Evolutionary conservation across 2,113 vertebrate genomes (phyloP), one percentile per base, ranked within the genome.

Genomic region (Anarhynchus alexandrinus): DNA sequence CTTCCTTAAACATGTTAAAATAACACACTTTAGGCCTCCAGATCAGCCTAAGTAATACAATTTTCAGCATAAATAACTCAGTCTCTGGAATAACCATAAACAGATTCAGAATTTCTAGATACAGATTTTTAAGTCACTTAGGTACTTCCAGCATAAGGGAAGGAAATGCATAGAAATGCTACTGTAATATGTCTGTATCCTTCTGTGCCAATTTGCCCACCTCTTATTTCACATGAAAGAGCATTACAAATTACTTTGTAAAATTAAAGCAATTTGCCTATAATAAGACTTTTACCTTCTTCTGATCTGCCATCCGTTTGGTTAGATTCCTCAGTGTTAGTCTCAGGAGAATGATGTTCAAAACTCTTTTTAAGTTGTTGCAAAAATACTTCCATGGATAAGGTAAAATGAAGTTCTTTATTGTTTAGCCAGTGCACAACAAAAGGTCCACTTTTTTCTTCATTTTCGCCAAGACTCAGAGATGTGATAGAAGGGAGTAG

Each of bases 341-440:
- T 89, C 74, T 99, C 98, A 74, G 97, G 94, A 91, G 98, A 98
- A 82, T 98, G 98, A 38, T 99, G 98, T 69, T 99, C 99, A 96
- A 99, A 97, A 96, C 90, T 99, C 96, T 98, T 98, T 92, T 97
- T 98, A 82, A 99, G 98, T 88, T 99, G 99, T 96, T 99, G 99
- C 89, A 99, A 97, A 96, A 99, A 99, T 69, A 99, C 99, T 94
- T 99, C 99, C 99, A 99, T 99, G 42, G 99, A 99, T 91, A 99
- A 98, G 22, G 99, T 99, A 97, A 99, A 99, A 94, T 99, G 98
- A 83, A 99, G 98, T 96, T 99, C 99, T 97, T 99, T 99, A 96
- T 99, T 99, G 94, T 99, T 99, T 85, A 99, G 98, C 99, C 99
- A 99, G 94, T 99, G 99, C 58, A 99, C 99, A 54, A 99, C 99